Evolutionary conservation across 2,113 vertebrate species (phyloP).

Genomic region (Plotosus lineatus): DNA sequence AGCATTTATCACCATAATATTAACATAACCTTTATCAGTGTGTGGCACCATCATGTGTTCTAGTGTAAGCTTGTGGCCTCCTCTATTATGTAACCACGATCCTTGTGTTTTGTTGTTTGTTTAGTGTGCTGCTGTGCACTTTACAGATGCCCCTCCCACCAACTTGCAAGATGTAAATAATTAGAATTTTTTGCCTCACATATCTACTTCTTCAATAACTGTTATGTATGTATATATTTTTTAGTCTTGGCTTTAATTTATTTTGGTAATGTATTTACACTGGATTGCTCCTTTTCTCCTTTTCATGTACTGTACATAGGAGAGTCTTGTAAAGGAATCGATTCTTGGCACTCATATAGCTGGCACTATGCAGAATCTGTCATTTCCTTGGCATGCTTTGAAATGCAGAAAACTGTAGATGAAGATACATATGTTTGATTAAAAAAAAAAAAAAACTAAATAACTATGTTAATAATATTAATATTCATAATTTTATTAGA

Average conservation of each 20-base stretch:
- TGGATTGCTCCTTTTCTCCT: constrained; percentile 51
- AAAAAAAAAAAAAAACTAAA: constrained; percentile 65
- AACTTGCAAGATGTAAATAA: constrained; percentile 36
- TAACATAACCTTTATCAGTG: constrained; percentile 3
- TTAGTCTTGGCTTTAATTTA: constrained; percentile 44
- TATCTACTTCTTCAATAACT: constrained; percentile 31
- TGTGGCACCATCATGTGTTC: constrained; percentile 23
- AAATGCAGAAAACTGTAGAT: constrained; percentile 79
- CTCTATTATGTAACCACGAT: constrained; percentile 33
- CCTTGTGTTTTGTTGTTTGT: constrained; percentile 26
- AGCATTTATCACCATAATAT: constrained; percentile 15
- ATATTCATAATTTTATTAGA: constrained; percentile 45
- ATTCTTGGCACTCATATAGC: constrained; percentile 73
- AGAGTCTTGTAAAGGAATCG: constrained; percentile 67
- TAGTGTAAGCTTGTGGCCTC: constrained; percentile 4
- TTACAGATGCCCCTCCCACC: constrained; percentile 17
- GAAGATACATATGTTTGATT: constrained; percentile 66
- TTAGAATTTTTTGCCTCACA: not conserved
- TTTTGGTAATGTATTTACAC: constrained; percentile 49
- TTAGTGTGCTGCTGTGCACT: constrained; percentile 47
- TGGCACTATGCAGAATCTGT: constrained; percentile 79
- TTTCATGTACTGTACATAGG: constrained; percentile 68
- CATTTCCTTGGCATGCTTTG: constrained; percentile 78
- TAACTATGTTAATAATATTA: constrained; percentile 53
- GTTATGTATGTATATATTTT: constrained; percentile 47